Evolutionary conservation across 1,140 invertebrate genomes (phyloP).

Genomic region (Limonius californicus): DNA sequence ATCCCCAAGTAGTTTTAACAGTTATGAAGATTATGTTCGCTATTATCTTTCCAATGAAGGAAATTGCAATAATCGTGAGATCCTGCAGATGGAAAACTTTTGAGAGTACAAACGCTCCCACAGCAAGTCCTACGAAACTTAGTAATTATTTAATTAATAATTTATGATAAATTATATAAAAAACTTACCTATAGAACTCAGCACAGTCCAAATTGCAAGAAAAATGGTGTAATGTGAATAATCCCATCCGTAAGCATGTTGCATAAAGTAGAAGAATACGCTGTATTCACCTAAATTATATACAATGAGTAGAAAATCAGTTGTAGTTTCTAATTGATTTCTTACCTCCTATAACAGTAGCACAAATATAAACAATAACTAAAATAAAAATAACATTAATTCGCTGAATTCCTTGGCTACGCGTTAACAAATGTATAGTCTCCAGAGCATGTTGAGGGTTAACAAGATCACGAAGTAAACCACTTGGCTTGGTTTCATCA

Average conservation of each 20-base stretch:
- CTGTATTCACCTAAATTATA: constrained; percentile 31
- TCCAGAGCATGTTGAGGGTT: constrained; percentile 40
- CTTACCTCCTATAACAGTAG: not conserved
- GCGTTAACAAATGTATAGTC: constrained; percentile 36
- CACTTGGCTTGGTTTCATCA: not conserved
- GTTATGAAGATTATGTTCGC: not conserved
- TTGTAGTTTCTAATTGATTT: no score
- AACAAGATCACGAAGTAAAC: constrained; percentile 35
- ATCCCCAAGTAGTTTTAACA: not conserved
- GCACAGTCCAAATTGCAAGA: not conserved
- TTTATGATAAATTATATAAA: not conserved
- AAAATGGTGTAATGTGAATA: not conserved
- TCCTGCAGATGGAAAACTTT: constrained; percentile 38
- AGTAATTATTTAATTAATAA: no score
- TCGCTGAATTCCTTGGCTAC: not conserved
- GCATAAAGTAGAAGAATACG: constrained; percentile 32
- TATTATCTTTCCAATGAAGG: constrained; percentile 29
- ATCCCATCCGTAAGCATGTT: constrained; percentile 31
- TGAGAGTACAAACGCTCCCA: constrained; percentile 37
- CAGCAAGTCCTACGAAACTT: constrained; percentile 11
- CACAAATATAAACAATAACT: not conserved
- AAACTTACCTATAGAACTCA: not conserved
- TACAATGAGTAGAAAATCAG: no score
- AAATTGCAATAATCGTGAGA: constrained; percentile 33
- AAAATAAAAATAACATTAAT: not conserved